A percentile compares a stretch with the other conserved stretches of the same genome.
phyloP scores from a whole-genome alignment of 2,797 vertebrate genomes.

The Rhinogobio ventralis region DNA sequence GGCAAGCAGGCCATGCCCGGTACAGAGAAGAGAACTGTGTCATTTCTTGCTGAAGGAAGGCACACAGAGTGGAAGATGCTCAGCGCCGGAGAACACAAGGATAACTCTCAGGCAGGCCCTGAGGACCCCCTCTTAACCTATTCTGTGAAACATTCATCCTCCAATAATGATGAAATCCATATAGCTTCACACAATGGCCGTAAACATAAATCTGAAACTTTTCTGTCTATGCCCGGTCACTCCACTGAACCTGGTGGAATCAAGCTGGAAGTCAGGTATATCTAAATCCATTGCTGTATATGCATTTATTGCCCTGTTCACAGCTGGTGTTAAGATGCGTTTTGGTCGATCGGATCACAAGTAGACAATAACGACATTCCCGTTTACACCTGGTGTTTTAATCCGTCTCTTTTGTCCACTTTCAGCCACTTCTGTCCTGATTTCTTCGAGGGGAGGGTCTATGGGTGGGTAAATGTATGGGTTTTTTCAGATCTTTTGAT shows the following conservation, averaged over 20 bases:
- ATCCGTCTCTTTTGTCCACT: too few relatives aligned
- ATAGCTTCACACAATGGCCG: constrained; percentile 61
- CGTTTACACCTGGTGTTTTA: too few relatives aligned
- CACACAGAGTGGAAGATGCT: constrained; percentile 62
- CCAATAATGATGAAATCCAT: constrained; percentile 38
- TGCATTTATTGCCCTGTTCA: too few relatives aligned
- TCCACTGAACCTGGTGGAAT: constrained; percentile 66
- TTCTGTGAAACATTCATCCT: constrained; percentile 39
- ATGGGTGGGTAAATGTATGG: too few relatives aligned
- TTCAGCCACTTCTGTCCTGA: too few relatives aligned
- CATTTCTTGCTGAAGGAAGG: constrained; percentile 60
- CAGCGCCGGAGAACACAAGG: constrained; percentile 14
- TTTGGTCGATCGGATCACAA: too few relatives aligned
- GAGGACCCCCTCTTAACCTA: constrained; percentile 18
- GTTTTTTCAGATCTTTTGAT: too few relatives aligned
- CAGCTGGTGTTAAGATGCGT: too few relatives aligned
- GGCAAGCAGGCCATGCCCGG: constrained; percentile 28
- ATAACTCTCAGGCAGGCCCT: constrained; percentile 2
- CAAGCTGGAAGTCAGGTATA: constrained; percentile 57
- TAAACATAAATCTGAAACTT: constrained; percentile 61
- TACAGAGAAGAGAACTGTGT: constrained; percentile 57
- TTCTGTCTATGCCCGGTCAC: constrained; percentile 47
- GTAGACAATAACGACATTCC: too few relatives aligned
- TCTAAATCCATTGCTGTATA: not conserved
- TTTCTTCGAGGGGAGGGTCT: too few relatives aligned